Conservation (phyloP, 2,888 invertebrate genomes). For the Diploptera punctata region DNA sequence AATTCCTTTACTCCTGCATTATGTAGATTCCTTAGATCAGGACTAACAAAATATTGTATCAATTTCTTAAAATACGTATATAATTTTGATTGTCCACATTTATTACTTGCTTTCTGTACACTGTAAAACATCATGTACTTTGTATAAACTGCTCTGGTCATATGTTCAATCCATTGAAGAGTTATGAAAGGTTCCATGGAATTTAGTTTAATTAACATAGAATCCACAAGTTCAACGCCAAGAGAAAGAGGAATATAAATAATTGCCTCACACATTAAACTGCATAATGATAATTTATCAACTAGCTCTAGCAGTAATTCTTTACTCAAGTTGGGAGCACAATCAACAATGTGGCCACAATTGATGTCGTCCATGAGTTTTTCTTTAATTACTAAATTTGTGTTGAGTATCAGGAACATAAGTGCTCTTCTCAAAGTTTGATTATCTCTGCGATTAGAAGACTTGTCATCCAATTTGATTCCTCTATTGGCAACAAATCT, state of each 20-base stretch:
- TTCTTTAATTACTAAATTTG: constrained; percentile 2
- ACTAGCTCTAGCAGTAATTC: constrained; percentile 32
- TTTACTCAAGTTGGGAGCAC: constrained; percentile 30
- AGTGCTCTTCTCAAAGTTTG: constrained; percentile 18
- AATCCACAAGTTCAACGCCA: constrained; percentile 30
- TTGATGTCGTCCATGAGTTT: constrained; percentile 29
- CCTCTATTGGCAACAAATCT: not conserved
- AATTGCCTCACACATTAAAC: constrained; percentile 36
- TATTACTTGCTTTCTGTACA: not conserved
- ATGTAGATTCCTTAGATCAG: not conserved
- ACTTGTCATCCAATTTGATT: not conserved
- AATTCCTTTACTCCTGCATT: not conserved
- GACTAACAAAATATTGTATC: not conserved
- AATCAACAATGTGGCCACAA: constrained; percentile 34
- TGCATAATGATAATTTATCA: constrained; percentile 11
- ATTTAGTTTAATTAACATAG: constrained; percentile 9
- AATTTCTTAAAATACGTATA: constrained; percentile 6
- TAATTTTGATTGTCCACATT: not conserved
- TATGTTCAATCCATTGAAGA: not conserved
- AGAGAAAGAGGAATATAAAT: constrained; percentile 32
- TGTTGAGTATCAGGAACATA: constrained; percentile 35
- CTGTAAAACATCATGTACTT: constrained; percentile 25
- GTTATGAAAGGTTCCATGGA: not conserved
- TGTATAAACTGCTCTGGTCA: constrained; percentile 24
- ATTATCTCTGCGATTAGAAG: not conserved